Evolutionary conservation across 2,888 invertebrate genomes (phyloP), one percentile per base, ranked within the genome.

Genomic region (Acheta domesticus): DNA sequence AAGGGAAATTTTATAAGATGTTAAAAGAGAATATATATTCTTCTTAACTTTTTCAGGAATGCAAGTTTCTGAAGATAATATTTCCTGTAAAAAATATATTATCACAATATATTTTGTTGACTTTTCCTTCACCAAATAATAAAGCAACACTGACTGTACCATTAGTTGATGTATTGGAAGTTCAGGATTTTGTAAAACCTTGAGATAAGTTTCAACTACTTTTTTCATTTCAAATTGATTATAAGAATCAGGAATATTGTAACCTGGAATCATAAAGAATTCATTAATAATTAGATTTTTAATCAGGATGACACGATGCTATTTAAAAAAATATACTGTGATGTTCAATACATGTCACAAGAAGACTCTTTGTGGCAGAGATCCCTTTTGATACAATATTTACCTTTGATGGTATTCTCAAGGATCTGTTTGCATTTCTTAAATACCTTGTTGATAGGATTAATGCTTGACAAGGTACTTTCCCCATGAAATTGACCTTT

Each of bases 51-150:
- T 92, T 12, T 93, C 88, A 0, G 98, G 98, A 82, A 99, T 97
- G 75, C 99, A 91, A 0, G 97, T 96, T n/a, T 98, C 97, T 0
- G 97, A 96, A 0, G 98, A 95, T 78, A 99, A 94, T 14, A 98
- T 96, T 88, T 99, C 98, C 88, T 89, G 84, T 1, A 84, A 81
- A 36, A 36, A 36, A 36, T 8, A 36, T 5, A 8, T 1, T 36
- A 36, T 36, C 5, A 36, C 8, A 36, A 36, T 36, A 79, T 36
- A 36, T 8, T 36, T 8, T 36, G 36, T 36, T 36, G 36, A 36
- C 5, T 8, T 36, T 36, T 36, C 8, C 36, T 36, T 36, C 8
- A 36, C 36, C 36, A 36, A 36, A 5, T 5, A 36, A 36, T 36
- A 36, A 36, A 36, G 5, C 36, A 8, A 36, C 5, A 0, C 8